A percentile compares a stretch with the other conserved stretches of the same genome.
Conservation (phyloP, 2,113 vertebrate genomes). For the Tamias sibiricus region DNA sequence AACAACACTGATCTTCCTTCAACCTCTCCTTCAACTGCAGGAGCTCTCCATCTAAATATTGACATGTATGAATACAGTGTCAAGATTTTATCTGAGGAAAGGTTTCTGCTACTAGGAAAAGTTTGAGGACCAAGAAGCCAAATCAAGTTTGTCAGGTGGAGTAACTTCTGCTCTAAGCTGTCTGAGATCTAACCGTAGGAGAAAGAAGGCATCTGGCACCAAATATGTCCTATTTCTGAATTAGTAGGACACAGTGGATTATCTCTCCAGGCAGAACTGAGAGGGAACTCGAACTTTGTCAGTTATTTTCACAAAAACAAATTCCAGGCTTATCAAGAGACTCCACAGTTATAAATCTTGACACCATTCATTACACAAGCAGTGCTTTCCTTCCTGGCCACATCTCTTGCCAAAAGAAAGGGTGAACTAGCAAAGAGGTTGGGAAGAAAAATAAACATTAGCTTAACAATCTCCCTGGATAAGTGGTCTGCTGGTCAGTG, state of each 20-base stretch:
- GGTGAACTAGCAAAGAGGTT: background rate
- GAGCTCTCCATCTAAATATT: background rate
- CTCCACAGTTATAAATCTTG: background rate
- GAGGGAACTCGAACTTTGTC: background rate
- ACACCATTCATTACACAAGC: background rate
- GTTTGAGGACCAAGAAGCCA: background rate
- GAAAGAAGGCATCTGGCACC: background rate
- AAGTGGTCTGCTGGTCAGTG: background rate
- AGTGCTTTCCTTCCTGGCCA: background rate
- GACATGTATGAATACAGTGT: background rate
- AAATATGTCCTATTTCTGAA: background rate
- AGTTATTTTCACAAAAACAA: background rate
- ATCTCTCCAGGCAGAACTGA: background rate
- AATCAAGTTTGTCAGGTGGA: background rate
- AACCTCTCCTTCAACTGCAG: background rate
- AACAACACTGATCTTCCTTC: background rate
- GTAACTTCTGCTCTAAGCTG: background rate
- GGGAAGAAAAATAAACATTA: background rate
- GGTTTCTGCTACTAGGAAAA: background rate
- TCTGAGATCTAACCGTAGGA: background rate
- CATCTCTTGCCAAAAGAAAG: background rate
- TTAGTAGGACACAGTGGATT: too few relatives aligned
- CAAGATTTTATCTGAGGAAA: background rate
- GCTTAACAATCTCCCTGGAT: background rate
- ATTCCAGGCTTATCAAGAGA: background rate